Evolutionary conservation across 2,888 invertebrate species (phyloP).

Genomic region (Rhaphigaster nebulosa): DNA sequence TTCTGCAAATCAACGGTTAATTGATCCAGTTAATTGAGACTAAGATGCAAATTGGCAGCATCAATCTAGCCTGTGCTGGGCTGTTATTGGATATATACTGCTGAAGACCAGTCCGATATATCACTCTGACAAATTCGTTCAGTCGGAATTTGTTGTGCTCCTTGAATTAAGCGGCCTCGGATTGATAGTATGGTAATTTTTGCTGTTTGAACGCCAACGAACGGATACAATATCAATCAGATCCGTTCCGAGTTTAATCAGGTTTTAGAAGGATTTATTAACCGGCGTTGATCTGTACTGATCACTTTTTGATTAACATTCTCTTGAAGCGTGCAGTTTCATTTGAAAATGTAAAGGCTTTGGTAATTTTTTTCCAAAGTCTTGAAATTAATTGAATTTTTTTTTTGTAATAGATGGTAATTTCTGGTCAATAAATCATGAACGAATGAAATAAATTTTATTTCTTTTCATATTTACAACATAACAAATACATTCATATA

Average conservation of each 20-base stretch:
- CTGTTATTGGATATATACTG: not conserved
- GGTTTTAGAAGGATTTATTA: slow-evolving; percentile 31
- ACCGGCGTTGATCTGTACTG: not conserved
- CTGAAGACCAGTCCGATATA: not conserved
- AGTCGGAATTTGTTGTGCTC: not conserved
- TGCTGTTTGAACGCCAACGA: slow-evolving; percentile 1
- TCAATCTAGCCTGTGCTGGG: not conserved
- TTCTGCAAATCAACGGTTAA: not conserved
- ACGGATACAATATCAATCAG: not conserved
- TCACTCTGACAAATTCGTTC: slow-evolving; percentile 28
- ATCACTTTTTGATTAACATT: not conserved
- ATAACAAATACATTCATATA: too few relatives aligned
- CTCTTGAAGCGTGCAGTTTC: not conserved
- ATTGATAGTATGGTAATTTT: slow-evolving; percentile 46
- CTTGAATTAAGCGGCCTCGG: slow-evolving; percentile 12
- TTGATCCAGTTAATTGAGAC: slow-evolving; percentile 30
- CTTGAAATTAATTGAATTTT: not conserved
- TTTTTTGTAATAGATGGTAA: too few relatives aligned
- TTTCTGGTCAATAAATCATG: too few relatives aligned
- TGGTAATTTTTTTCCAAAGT: not conserved
- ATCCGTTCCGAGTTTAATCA: not conserved
- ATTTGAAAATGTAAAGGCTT: not conserved
- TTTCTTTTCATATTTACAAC: too few relatives aligned
- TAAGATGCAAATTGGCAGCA: not conserved
- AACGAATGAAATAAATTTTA: too few relatives aligned